Percentiles rank a stretch among this genome's conserved stretches.
phyloP scores from a whole-genome alignment of 2,888 invertebrate species.

The Stenodera caucasica region DNA sequence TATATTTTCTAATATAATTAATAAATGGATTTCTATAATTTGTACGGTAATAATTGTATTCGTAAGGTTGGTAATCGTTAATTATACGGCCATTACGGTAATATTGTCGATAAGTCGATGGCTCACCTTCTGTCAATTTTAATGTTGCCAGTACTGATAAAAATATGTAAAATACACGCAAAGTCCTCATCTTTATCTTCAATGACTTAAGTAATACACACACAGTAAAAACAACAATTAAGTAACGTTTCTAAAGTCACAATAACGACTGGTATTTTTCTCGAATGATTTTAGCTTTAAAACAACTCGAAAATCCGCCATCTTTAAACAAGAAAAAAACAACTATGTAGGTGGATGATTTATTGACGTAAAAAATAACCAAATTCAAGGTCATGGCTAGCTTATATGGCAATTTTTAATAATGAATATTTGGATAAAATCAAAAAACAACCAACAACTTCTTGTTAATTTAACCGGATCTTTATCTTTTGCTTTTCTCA shows the following conservation, averaged over 20 bases:
- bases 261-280: no score
- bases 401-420: background rate
- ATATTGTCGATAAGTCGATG: slow-evolving; percentile 38
- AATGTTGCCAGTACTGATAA: background rate
- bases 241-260: no score
- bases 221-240: no score
- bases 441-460: no score
- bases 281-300: no score
- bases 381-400: background rate
- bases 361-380: background rate
- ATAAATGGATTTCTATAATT: slow-evolving; percentile 12
- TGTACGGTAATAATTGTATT: slow-evolving; percentile 36
- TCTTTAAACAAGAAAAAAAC: no score
- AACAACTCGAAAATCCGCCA: no score
- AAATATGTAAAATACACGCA: background rate
- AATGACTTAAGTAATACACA: no score
- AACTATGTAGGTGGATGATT: background rate
- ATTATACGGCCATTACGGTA: slow-evolving; percentile 27
- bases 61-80: slow-evolving; percentile 32
- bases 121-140: slow-evolving; percentile 37
- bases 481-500: no score
- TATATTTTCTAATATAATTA: background rate
- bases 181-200: background rate
- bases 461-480: no score
- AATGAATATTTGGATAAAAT: no score